Evolutionary conservation across 2,797 vertebrate species (phyloP).

Genomic region (Alauda arvensis): DNA sequence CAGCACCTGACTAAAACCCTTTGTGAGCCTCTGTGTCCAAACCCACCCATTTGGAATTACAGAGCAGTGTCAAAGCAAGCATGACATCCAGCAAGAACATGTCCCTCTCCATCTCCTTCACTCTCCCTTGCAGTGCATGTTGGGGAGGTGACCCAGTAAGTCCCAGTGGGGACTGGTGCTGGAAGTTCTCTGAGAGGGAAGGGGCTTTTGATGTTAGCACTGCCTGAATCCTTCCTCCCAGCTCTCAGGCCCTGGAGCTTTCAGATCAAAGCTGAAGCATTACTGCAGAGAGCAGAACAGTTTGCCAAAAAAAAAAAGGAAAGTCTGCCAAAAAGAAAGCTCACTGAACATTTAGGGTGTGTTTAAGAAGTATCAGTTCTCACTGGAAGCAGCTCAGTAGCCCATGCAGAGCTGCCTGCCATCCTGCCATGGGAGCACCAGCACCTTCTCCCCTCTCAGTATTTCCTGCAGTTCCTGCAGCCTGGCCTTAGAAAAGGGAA

Average conservation of each 20-base stretch:
- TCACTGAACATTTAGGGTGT: neutral
- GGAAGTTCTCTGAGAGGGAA: neutral
- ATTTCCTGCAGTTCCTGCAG: neutral
- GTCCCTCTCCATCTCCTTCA: neutral
- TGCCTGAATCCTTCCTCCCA: neutral
- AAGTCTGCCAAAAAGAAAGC: neutral
- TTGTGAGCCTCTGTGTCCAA: neutral
- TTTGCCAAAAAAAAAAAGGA: neutral
- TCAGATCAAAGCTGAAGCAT: constrained; percentile 2
- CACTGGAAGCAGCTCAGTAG: rapidly evolving
- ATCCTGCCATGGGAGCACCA: neutral
- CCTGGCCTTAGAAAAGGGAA: neutral
- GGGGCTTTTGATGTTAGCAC: neutral
- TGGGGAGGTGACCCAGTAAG: neutral
- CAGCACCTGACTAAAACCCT: neutral
- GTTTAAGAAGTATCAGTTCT: neutral
- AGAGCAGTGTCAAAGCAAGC: neutral
- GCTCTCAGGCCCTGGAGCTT: rapidly evolving
- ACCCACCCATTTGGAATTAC: neutral
- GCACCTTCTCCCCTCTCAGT: rapidly evolving
- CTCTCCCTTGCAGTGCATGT: neutral
- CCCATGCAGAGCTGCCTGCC: neutral
- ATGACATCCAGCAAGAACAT: neutral
- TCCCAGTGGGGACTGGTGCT: neutral
- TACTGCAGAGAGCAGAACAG: neutral